Conservation (phyloP, 2,797 vertebrate species). For the Tokudaia tokunoshimensis region DNA sequence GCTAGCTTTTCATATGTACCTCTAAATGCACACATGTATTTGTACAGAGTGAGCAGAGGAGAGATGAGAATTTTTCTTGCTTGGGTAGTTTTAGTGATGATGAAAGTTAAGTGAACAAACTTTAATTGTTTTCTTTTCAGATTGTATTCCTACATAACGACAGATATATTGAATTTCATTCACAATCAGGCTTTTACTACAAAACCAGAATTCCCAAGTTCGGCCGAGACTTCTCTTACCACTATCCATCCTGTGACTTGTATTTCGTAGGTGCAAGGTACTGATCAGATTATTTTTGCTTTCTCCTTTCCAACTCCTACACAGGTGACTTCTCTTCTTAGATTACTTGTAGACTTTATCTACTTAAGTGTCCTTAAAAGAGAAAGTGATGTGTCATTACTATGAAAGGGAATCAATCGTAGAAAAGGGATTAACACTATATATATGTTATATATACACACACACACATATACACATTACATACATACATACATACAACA, state of each 20-base stretch:
- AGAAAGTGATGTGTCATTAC: not conserved
- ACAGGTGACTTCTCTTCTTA: not conserved
- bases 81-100: not conserved
- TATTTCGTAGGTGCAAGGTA: slow-evolving; percentile 98
- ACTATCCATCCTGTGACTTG: slow-evolving; percentile 97
- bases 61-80: not conserved
- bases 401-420: not conserved
- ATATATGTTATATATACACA: no score
- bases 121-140: slow-evolving; percentile 87
- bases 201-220: slow-evolving; percentile 98
- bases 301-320: not conserved
- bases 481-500: not conserved
- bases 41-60: not conserved
- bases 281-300: not conserved
- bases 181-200: slow-evolving; percentile 97
- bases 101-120: not conserved
- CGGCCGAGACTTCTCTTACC: slow-evolving; percentile 97
- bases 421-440: not conserved
- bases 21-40: not conserved
- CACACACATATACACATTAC: no score
- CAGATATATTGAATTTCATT: slow-evolving; percentile 97
- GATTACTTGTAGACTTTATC: not conserved
- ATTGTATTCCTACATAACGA: slow-evolving; percentile 95
- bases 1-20: not conserved
- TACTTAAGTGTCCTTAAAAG: not conserved